These are phyloP conservation scores for Dinothrombium tinctorium DNA, from an alignment of 1,140 invertebrate genomes.

Conservation along the genomic window DNA sequence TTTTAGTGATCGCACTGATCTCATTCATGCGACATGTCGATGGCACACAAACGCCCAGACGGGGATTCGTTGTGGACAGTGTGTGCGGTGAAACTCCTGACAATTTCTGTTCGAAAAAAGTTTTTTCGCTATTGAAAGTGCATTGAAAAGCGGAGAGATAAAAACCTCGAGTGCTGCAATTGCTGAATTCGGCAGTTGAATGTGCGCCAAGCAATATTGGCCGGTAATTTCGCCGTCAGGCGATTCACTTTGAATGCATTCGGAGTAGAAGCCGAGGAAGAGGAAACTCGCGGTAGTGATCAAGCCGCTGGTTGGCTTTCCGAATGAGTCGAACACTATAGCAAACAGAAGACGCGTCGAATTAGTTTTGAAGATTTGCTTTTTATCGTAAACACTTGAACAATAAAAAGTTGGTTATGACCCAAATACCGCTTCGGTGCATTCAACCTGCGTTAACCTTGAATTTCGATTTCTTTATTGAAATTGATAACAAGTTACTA, in stretches of 20 bases:
- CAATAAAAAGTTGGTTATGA: no score
- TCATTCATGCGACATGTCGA: constrained; percentile 8
- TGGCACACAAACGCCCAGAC: constrained; percentile 12
- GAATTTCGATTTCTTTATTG: no score
- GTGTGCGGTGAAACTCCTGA: constrained; percentile 1
- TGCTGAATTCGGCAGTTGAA: constrained; percentile 6
- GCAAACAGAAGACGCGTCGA: background rate
- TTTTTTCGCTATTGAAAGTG: no score
- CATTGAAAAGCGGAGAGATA: no score
- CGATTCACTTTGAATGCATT: constrained; percentile 13
- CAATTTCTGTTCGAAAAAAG: no score
- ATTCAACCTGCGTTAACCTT: no score
- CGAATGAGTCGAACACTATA: constrained; percentile 16
- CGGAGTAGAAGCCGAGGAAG: constrained; percentile 14
- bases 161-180: background rate
- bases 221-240: constrained; percentile 3
- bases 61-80: background rate
- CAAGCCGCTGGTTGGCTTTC: constrained; percentile 14
- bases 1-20: constrained; percentile 1
- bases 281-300: constrained; percentile 12
- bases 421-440: no score
- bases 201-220: constrained; percentile 13
- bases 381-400: no score
- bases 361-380: no score
- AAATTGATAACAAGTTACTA: no score